Evolutionary conservation across 2,113 vertebrate species (phyloP).

Genomic region (Scatophagus argus): DNA sequence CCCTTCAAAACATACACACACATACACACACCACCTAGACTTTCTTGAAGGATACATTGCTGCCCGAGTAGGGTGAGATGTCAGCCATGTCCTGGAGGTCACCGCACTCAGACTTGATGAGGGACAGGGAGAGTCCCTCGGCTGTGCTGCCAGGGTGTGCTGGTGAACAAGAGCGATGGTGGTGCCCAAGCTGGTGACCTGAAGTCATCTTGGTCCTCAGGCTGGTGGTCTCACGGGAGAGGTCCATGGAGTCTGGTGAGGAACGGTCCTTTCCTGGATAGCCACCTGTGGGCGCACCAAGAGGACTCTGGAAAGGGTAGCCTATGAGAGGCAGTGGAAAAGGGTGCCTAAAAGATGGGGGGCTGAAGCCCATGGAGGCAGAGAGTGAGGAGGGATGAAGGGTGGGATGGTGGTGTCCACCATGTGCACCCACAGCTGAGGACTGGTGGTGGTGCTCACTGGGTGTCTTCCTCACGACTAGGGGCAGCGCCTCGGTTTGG

Average conservation of each 20-base stretch:
- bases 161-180: constrained; percentile 94
- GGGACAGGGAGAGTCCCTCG: constrained; percentile 95
- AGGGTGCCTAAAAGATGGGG: constrained; percentile 95
- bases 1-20: not conserved
- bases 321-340: constrained; percentile 96
- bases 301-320: constrained; percentile 95
- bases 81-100: constrained; percentile 99
- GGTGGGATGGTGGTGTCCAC: constrained; percentile 91
- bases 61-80: constrained; percentile 97
- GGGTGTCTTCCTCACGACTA: constrained; percentile 96
- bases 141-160: constrained; percentile 92
- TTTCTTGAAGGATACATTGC: constrained; percentile 97
- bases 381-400: constrained; percentile 96
- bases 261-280: constrained; percentile 93
- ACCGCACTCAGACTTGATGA: constrained; percentile 98
- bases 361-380: constrained; percentile 92
- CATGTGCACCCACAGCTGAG: constrained; percentile 88
- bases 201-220: constrained; percentile 99
- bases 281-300: constrained; percentile 90
- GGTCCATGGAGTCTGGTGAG: constrained; percentile 96
- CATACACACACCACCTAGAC: not conserved
- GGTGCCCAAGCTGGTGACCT: constrained; percentile 88
- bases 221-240: constrained; percentile 94
- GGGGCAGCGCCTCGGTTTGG: constrained; percentile 97
- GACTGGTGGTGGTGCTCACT: constrained; percentile 93